Conservation (phyloP, 53 echinoderm and acorn worm species). For the Stichopus horrens region DNA sequence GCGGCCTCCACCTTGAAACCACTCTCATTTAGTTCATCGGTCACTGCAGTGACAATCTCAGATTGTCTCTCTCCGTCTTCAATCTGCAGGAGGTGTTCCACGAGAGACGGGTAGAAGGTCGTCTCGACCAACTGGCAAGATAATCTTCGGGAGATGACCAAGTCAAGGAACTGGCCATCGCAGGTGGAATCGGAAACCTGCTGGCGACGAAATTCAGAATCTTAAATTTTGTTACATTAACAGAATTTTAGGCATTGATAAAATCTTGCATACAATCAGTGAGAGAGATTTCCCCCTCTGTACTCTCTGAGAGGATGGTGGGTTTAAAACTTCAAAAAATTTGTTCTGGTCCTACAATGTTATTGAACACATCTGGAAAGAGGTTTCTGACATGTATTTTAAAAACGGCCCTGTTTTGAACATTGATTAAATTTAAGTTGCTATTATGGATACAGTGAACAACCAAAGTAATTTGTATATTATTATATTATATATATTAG, state of each 20-base stretch:
- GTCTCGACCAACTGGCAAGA: background rate
- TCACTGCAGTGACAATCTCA: conserved; percentile 55
- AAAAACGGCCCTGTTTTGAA: too few species aligned
- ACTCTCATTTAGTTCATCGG: conserved; percentile 65
- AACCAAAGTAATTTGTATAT: too few species aligned
- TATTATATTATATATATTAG: too few species aligned
- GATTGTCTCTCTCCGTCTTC: conserved; percentile 47
- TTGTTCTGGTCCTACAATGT: conserved; percentile 53
- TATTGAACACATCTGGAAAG: conserved; percentile 57
- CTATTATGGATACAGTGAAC: too few species aligned
- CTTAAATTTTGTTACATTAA: too few species aligned
- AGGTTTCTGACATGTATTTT: conserved; percentile 51
- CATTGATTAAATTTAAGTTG: too few species aligned
- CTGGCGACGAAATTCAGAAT: too few species aligned
- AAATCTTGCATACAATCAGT: too few species aligned
- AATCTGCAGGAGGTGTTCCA: conserved; percentile 61
- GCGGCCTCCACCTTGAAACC: conserved; percentile 77
- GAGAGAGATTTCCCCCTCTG: too few species aligned
- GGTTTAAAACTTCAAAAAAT: conserved; percentile 68
- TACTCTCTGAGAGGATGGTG: conserved; percentile 53
- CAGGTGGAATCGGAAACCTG: background rate
- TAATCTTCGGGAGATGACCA: background rate
- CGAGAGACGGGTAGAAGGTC: conserved; percentile 30
- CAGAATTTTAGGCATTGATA: too few species aligned
- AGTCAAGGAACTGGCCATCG: background rate